A percentile compares a stretch with the other conserved stretches of the same genome.
These are phyloP conservation scores for Acanthisitta chloris DNA, from an alignment of 2,113 vertebrate genomes.

Conservation along the genomic window DNA sequence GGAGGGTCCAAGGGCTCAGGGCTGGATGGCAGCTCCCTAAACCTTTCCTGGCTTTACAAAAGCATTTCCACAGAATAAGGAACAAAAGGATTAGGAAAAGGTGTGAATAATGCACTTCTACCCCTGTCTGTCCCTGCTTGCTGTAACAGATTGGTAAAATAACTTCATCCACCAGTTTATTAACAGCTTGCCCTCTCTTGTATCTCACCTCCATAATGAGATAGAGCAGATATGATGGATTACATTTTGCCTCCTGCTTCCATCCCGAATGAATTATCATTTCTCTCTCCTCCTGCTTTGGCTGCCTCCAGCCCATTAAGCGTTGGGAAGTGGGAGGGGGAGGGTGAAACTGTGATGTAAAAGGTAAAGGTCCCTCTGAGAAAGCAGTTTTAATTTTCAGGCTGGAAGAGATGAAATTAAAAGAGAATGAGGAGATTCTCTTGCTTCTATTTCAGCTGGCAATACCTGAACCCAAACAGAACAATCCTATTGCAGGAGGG, in stretches of 20 bases:
- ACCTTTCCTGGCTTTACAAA: neutral
- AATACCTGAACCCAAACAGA: neutral
- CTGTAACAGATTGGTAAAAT: slow-evolving; percentile 56
- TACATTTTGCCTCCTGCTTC: slow-evolving; percentile 63
- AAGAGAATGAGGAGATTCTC: neutral
- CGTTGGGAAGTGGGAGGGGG: neutral
- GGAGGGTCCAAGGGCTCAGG: accelerated
- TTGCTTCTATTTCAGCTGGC: neutral
- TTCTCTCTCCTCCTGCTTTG: slow-evolving; percentile 22
- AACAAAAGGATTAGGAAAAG: slow-evolving; percentile 51
- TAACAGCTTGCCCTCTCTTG: slow-evolving; percentile 70
- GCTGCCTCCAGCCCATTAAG: slow-evolving; percentile 58
- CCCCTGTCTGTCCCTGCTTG: neutral
- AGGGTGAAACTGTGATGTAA: slow-evolving; percentile 9
- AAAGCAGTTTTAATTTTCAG: slow-evolving; percentile 63
- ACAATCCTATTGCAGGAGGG: neutral
- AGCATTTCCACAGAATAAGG: neutral
- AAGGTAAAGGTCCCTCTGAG: slow-evolving; percentile 60
- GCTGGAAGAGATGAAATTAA: slow-evolving; percentile 2
- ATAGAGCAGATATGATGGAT: slow-evolving; percentile 70
- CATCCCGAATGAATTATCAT: slow-evolving; percentile 72
- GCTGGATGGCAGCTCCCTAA: neutral
- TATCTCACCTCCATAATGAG: slow-evolving; percentile 77
- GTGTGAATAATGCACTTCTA: slow-evolving; percentile 56
- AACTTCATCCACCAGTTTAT: slow-evolving; percentile 67